Evolutionary conservation across 2,888 invertebrate species (phyloP), one percentile per base, ranked within the genome.

Genomic region (Aradus depressus): DNA sequence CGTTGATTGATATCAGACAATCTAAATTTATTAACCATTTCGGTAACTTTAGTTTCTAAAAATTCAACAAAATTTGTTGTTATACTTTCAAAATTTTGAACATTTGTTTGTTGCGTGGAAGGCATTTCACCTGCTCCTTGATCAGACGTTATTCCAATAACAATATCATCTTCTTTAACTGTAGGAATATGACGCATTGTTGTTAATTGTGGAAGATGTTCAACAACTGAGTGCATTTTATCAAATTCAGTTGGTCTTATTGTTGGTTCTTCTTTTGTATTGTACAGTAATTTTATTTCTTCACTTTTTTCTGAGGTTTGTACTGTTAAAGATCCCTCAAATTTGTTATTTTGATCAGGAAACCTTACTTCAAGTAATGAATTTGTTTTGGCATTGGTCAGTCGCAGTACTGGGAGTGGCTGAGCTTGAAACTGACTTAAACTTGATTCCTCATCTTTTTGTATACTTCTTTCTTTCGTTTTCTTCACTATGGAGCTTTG

Each of bases 341-440:
- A 38, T 34, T 52, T 50, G 10, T 51, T 45, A 37, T 39, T 35
- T 34, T 50, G 45, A 18, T 55, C 52, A 10, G 55, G 55, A 25
- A 55, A 44, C 25, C 52, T 44, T n/a, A 55, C 32, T 32, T 55
- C 55, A 25, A 55, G 42, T n/a, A 52, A 42, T 16, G 55, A 35
- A 25, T 55, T 55, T 3, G 42, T 52, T 12, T 39, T 48, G 14
- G 31, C 25, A 44, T 52, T 49, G 3, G 49, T 54, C 34, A 54
- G 43, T 41, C 54, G 35, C n/a, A 54, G 43, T 14, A 44, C 44
- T 4, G 54, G 51, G 10, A 38, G 39, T 26, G 35, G 35, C 5
- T 16, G 31, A 19, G 34, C 12, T n/a, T n/a, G n/a, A n/a, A n/a
- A n/a, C n/a, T n/a, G n/a, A n/a, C n/a, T n/a, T n/a, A n/a, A n/a